Percentiles rank a stretch among this genome's conserved stretches.
Conservation (phyloP, 1,140 invertebrate genomes). For the Uloborus diversus region DNA sequence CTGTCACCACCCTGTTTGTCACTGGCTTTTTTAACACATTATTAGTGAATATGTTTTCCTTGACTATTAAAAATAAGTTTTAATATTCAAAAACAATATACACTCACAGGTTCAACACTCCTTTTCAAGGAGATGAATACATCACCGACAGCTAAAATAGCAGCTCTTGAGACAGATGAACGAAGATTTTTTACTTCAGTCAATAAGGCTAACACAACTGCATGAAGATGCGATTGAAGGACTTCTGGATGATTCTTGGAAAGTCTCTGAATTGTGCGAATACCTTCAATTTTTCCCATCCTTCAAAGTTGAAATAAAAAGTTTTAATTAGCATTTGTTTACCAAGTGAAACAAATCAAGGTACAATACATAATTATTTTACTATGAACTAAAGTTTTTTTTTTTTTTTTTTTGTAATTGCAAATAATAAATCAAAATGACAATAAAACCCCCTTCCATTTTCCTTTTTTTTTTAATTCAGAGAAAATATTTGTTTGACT, state of each 20-base stretch:
- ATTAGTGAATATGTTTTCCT: no score
- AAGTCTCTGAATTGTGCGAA: constrained; percentile 78
- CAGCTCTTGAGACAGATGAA: constrained; percentile 87
- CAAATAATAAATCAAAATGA: no score
- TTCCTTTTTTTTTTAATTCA: no score
- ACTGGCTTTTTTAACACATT: no score
- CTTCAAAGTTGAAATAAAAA: constrained; percentile 63
- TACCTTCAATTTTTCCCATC: constrained; percentile 83
- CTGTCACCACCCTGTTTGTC: no score
- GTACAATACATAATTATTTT: no score
- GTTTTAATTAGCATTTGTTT: constrained; percentile 3
- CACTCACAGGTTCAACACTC: constrained; percentile 77
- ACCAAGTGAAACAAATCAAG: background rate
- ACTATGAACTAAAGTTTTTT: no score
- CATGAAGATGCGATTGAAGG: constrained; percentile 71
- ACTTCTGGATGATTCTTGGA: constrained; percentile 76
- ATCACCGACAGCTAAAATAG: constrained; percentile 81
- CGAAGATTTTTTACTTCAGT: constrained; percentile 82
- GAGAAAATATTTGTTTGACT: no score
- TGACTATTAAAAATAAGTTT: constrained; percentile 26
- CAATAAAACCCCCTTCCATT: no score
- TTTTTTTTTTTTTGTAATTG: no score
- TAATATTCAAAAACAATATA: constrained; percentile 3
- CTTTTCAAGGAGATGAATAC: constrained; percentile 76
- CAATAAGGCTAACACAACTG: constrained; percentile 75